Evolutionary conservation across 2,113 vertebrate species (phyloP).

Genomic region (Scalopus aquaticus): DNA sequence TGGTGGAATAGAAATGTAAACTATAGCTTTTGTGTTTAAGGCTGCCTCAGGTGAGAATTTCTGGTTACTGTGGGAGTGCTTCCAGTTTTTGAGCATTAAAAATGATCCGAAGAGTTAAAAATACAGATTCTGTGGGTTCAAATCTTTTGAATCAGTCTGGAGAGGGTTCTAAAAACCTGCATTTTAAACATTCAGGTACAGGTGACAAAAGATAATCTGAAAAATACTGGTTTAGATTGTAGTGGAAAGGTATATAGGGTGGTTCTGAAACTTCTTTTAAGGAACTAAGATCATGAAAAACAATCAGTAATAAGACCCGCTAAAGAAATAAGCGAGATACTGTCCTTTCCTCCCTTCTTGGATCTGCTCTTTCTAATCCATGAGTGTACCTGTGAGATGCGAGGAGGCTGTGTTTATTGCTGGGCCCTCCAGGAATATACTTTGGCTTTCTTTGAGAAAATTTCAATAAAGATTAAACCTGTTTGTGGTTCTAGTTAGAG

Average conservation of each 20-base stretch:
- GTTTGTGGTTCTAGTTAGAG: not conserved
- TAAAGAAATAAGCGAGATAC: not conserved
- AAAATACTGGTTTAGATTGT: conserved; percentile 9
- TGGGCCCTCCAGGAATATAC: not conserved
- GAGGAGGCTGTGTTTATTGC: not conserved
- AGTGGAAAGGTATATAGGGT: not conserved
- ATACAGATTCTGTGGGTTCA: not conserved
- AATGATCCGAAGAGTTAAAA: conserved; percentile 10
- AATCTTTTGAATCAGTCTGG: not conserved
- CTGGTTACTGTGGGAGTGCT: not conserved
- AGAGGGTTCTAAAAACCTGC: not conserved
- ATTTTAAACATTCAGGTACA: not conserved
- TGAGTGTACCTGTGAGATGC: not conserved
- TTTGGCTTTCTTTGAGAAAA: conserved; percentile 9
- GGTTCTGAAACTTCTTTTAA: not conserved
- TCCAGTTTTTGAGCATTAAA: not conserved
- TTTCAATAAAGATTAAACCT: not conserved
- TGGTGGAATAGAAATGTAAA: not conserved
- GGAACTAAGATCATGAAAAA: not conserved
- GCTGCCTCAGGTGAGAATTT: not conserved
- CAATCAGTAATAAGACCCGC: not conserved
- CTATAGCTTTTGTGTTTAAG: not conserved
- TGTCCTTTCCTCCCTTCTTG: not conserved
- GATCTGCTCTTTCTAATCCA: conserved; percentile 10
- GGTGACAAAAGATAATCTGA: not conserved